Evolutionary conservation across 2,797 vertebrate species (phyloP), one percentile per base, ranked within the genome.

Genomic region (Harpagifer antarcticus): DNA sequence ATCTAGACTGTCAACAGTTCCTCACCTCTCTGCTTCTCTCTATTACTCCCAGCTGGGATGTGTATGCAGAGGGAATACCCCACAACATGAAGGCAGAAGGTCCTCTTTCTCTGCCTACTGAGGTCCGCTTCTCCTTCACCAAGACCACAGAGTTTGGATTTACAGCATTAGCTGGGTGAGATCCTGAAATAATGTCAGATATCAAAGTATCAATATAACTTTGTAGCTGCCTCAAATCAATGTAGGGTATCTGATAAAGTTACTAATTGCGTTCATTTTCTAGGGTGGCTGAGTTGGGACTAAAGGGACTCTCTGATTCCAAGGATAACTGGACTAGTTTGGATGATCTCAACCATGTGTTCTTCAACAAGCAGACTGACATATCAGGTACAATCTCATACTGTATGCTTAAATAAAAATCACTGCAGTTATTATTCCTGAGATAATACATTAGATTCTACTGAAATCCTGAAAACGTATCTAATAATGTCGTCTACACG

Each of bases 111-210:
- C 66, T 92, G 20, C 90, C 91, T 0, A 0, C 1, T 82, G 89
- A 91, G 60, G 81, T 90, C 69, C 72, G 23, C 2, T 92, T 93
- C 60, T 92, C 90, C 42, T 90, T 88, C 74, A 85, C 86, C 64
- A 92, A 91, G 60, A 2, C 4, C 0, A 61, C 40, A 0, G 82
- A 91, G 74, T 90, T 92, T 64, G 0, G 3, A 0, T 85, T 3
- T 59, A 91, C 82, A 1, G 57, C 57, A 23, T 0, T 15, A 1
- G 9, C 64, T n/a, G 88, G 68, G 91, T 92, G 20, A 90, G 4
- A 3, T n/a, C 47, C 16, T 53, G 9, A 9, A 11, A 42, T 58
- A 73, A 15, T 44, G 0, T n/a, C 20, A 13, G 3, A 74, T 9
- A 31, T 37, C 0, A 20, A 3, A 9, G 4, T 37, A 7, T 67